Base-by-base conservation (phyloP, 2,888 invertebrate genomes). In the Rhagonycha lutea region DNA sequence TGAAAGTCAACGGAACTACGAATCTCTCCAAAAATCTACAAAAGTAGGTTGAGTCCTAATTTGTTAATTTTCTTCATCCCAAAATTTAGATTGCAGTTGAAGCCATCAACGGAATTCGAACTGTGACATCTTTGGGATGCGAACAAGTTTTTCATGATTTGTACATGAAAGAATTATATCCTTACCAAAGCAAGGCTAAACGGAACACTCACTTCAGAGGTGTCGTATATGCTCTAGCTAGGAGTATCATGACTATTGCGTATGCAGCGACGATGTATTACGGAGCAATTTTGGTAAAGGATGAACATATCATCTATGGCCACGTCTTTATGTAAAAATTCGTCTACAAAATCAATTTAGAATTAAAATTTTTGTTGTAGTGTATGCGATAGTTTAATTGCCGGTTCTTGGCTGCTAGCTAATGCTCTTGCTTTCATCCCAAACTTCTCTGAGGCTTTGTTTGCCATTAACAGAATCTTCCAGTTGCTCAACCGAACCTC, bases 201-300 rank as follows among this genome's bases (percentile, higher is more conserved):
- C 86, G 84, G 7, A 90, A 91, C 65, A 90, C 93, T 0, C 94
- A 94, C 84, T 91, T 89, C 84, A 89, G 94, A 70, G 94, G 94
- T 0, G 26, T 93, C 3, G 92, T 94, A 0, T 93, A 92, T 81
- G 94, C 92, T 0, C 85, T 94, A 14, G 92, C 94, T 0, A 89
- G 94, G 82, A 92, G 93, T 69, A 85, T 94, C 11, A 92, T 93
- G 88, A 93, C 5, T 86, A 93, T 94, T 79, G 92, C 94, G 0
- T 93, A 93, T 83, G 92, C 94, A 0, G 90, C 91, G 0, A 91
- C 92, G 68, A 90, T 95, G 89, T 92, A 90, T 83, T 95, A 94
- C 82, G 95, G 95, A 26, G 93, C 92, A 9, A 89, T 90, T 75
- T 89, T 94, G 24, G 91, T 95, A 63, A 88, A 91, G 0, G 86